These are phyloP conservation scores for Chanos chanos DNA, from an alignment of 2,797 vertebrate genomes.

Conservation along the genomic window DNA sequence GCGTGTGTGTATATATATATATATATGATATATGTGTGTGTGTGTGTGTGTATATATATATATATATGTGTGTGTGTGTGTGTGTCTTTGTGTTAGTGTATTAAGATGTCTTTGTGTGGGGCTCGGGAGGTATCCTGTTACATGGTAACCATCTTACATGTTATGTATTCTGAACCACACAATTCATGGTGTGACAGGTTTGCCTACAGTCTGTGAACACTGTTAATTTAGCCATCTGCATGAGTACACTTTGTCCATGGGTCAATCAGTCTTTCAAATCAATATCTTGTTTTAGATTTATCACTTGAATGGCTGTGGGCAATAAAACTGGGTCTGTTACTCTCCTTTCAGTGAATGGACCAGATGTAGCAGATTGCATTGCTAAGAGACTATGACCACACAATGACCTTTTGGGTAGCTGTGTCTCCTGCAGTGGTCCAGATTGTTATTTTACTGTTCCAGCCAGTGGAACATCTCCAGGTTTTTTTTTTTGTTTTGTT, in stretches of 20 bases:
- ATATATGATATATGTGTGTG: no score
- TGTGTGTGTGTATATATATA: no score
- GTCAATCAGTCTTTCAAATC: conserved; percentile 56
- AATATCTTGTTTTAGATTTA: conserved; percentile 53
- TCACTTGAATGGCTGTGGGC: conserved; percentile 52
- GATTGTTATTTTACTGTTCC: not conserved
- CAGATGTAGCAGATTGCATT: conserved; percentile 27
- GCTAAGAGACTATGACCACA: conserved; percentile 14
- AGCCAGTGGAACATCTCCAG: no score
- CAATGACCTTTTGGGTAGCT: conserved; percentile 53
- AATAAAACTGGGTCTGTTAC: conserved; percentile 56
- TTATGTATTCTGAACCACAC: no score
- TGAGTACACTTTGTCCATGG: conserved; percentile 37
- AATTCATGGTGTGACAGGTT: no score
- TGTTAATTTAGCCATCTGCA: conserved; percentile 27
- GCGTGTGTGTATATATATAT: no score
- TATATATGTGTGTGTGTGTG: no score
- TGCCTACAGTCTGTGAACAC: not conserved
- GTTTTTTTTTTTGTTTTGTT: not conserved
- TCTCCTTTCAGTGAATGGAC: conserved; percentile 28
- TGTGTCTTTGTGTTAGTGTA: no score
- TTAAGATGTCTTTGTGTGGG: no score
- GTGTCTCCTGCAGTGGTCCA: conserved; percentile 22
- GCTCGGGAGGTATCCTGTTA: no score
- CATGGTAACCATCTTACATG: no score